These are phyloP conservation scores for Melanitta fusca DNA, from an alignment of 2,797 vertebrate genomes.

Conservation along the genomic window DNA sequence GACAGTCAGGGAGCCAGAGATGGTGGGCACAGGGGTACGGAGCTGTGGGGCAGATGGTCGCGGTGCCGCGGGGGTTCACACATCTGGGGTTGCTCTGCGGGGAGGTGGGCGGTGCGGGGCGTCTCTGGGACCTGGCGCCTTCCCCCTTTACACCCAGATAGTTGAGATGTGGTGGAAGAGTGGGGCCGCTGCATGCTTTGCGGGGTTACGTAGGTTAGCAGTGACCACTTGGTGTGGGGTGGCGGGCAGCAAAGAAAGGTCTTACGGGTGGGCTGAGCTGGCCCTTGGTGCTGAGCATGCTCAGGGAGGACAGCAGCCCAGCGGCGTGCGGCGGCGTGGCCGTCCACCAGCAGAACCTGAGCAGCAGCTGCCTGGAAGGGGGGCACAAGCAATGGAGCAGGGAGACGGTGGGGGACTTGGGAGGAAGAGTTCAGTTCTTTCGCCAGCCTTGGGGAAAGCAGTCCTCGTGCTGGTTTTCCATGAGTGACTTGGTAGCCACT, in stretches of 20 bases:
- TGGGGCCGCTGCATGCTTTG: not conserved
- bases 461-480: not conserved
- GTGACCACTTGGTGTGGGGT: rapidly evolving
- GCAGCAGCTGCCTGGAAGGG: not conserved
- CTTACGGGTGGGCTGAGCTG: not conserved
- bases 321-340: not conserved
- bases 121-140: not conserved
- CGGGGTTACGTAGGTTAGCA: not conserved
- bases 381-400: not conserved
- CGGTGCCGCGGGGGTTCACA: rapidly evolving
- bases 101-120: rapidly evolving
- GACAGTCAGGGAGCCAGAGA: constrained; percentile 55
- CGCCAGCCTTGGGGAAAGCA: not conserved
- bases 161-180: not conserved
- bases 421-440: not conserved
- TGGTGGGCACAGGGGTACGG: constrained; percentile 42
- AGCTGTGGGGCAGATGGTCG: not conserved
- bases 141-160: not conserved
- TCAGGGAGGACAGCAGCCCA: not conserved
- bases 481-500: not conserved
- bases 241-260: not conserved
- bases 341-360: not conserved
- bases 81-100: not conserved
- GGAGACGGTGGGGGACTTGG: rapidly evolving
- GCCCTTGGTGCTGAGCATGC: constrained; percentile 49